These are phyloP conservation scores for Caenorhabditis briggsae DNA, from an alignment of 1,140 invertebrate genomes.

Conservation along the genomic window DNA sequence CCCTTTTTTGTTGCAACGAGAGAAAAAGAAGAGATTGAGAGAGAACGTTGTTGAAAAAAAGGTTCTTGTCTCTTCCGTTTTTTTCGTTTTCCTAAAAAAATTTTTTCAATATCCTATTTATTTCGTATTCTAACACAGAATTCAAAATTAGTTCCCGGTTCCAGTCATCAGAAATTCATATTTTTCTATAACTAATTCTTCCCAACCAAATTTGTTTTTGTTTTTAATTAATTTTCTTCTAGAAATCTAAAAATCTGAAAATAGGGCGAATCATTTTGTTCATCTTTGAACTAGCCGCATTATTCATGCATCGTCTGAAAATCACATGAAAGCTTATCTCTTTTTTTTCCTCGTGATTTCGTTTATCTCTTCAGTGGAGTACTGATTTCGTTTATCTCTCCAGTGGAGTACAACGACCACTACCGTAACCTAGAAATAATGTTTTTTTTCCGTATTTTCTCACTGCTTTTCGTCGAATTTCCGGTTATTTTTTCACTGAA, in stretches of 20 bases:
- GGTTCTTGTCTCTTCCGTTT: not conserved
- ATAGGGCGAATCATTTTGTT: not conserved
- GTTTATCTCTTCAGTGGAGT: too few relatives aligned
- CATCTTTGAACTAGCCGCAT: too few relatives aligned
- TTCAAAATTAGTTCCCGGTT: not conserved
- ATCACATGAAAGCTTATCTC: too few relatives aligned
- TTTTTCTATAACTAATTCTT: not conserved
- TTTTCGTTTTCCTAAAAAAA: slow-evolving; percentile 2
- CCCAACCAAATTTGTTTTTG: not conserved
- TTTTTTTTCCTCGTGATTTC: too few relatives aligned
- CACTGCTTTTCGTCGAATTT: too few relatives aligned
- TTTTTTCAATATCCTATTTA: not conserved
- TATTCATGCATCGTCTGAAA: too few relatives aligned
- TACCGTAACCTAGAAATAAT: too few relatives aligned
- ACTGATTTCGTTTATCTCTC: too few relatives aligned
- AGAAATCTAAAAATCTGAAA: not conserved
- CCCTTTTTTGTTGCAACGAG: not conserved
- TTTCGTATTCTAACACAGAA: not conserved
- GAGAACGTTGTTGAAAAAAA: not conserved
- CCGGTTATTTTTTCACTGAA: too few relatives aligned
- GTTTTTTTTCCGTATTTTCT: too few relatives aligned
- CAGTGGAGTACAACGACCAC: too few relatives aligned
- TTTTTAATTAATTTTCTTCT: not conserved
- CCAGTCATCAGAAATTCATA: slow-evolving; percentile 15
- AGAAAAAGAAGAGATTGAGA: not conserved